phyloP scores from a whole-genome alignment of 2,113 vertebrate genomes.

The Labeo catla region DNA sequence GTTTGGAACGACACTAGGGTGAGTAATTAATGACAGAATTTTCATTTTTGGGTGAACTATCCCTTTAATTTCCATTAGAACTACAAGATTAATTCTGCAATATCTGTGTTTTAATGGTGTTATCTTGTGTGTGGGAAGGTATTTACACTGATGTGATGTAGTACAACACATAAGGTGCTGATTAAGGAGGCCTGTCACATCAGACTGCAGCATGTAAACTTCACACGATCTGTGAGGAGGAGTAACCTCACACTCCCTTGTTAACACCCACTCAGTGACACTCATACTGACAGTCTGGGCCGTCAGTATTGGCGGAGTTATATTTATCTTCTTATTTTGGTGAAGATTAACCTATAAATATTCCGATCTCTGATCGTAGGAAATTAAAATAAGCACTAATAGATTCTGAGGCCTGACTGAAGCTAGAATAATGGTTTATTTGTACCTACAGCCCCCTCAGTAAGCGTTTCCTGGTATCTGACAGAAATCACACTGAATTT shows the following conservation, averaged over 20 bases:
- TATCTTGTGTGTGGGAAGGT: background rate
- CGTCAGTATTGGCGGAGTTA: slow-evolving; percentile 7
- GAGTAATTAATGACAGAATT: no score
- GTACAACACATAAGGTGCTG: slow-evolving; percentile 14
- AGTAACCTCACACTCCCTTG: slow-evolving; percentile 33
- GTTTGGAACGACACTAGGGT: no score
- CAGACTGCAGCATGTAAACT: slow-evolving; percentile 12
- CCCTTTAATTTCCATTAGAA: background rate
- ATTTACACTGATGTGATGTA: slow-evolving; percentile 20
- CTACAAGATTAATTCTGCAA: background rate
- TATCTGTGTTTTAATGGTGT: background rate
- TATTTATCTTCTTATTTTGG: slow-evolving; percentile 29
- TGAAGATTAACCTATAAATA: background rate
- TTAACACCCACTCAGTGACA: slow-evolving; percentile 45
- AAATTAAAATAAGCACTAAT: background rate
- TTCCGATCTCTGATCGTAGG: background rate
- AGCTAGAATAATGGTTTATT: background rate
- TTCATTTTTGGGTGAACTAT: no score
- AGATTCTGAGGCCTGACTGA: background rate
- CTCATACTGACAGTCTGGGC: slow-evolving; percentile 3
- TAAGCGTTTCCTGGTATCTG: background rate
- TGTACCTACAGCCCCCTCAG: background rate
- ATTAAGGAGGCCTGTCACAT: slow-evolving; percentile 28
- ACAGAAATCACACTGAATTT: slow-evolving; percentile 11
- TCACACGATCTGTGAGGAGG: slow-evolving; percentile 3